Evolutionary conservation across 2,113 vertebrate species (phyloP).

Genomic region (Catharus bicknelli): DNA sequence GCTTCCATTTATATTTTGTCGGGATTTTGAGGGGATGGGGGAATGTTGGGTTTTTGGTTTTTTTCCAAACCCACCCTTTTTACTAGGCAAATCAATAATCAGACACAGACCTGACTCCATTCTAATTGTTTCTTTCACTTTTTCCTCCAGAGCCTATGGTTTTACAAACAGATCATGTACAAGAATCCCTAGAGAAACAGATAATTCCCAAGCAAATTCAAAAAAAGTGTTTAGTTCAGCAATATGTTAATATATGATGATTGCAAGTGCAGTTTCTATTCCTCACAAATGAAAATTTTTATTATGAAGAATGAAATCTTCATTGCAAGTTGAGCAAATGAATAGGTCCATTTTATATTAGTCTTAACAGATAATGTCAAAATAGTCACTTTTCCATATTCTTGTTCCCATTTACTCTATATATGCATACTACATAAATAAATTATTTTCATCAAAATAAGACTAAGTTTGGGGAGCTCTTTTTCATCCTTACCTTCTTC

Average conservation of each 20-base stretch:
- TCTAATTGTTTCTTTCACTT: background rate
- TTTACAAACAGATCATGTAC: background rate
- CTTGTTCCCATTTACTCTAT: background rate
- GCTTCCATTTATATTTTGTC: background rate
- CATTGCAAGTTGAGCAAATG: background rate
- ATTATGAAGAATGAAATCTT: background rate
- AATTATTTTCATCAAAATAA: background rate
- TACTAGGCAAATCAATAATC: background rate
- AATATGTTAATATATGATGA: fast-evolving
- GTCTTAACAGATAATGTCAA: background rate
- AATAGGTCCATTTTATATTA: background rate
- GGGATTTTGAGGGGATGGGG: fast-evolving
- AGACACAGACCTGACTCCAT: background rate
- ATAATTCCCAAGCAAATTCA: background rate
- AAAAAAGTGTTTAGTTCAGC: background rate
- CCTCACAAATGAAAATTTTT: background rate
- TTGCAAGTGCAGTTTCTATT: background rate
- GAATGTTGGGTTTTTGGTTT: background rate
- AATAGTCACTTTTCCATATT: background rate
- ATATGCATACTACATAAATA: background rate
- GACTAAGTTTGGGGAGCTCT: background rate
- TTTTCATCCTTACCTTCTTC: background rate
- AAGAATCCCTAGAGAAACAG: background rate
- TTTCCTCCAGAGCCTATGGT: background rate
- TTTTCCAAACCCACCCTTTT: background rate